Percentiles rank a stretch among this genome's conserved stretches.
Evolutionary conservation across 1,140 invertebrate species (phyloP).

Genomic region (Frieseomelitta varia): DNA sequence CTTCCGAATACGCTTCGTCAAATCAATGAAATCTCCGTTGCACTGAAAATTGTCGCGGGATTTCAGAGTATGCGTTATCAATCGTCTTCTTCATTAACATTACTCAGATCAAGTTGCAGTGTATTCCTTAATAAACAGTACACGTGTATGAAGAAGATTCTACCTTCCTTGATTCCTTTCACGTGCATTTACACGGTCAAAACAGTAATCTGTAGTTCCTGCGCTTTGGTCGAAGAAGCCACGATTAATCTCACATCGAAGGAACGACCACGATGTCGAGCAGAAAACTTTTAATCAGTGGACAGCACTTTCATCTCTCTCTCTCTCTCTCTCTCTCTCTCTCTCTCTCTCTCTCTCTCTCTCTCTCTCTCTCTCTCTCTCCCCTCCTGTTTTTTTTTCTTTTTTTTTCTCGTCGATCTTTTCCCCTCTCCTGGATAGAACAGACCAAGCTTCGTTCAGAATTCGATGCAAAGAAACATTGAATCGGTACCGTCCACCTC

Average conservation of each 20-base stretch:
- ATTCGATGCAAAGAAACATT: slow-evolving; percentile 72
- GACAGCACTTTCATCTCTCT: slow-evolving; percentile 10
- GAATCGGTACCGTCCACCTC: slow-evolving; percentile 63
- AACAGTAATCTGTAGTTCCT: not conserved
- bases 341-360: not conserved
- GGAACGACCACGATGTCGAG: slow-evolving; percentile 28
- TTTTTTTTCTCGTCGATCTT: slow-evolving; percentile 29
- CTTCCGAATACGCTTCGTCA: no score
- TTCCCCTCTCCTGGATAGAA: slow-evolving; percentile 18
- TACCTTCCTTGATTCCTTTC: no score
- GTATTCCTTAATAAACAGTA: no score
- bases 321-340: not conserved
- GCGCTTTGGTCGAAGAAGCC: slow-evolving; percentile 25
- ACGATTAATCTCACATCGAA: slow-evolving; percentile 45
- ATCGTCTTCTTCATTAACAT: no score
- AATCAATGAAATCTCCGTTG: no score
- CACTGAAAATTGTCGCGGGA: no score
- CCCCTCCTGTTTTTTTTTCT: not conserved
- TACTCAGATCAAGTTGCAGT: no score
- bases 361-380: not conserved
- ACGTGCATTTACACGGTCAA: no score
- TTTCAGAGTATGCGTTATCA: no score
- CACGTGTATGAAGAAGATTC: no score
- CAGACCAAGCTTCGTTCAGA: slow-evolving; percentile 37
- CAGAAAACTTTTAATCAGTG: slow-evolving; percentile 58